These are phyloP conservation scores for Aradophagus sp. DNA, from an alignment of 1,140 invertebrate genomes.

Conservation along the genomic window DNA sequence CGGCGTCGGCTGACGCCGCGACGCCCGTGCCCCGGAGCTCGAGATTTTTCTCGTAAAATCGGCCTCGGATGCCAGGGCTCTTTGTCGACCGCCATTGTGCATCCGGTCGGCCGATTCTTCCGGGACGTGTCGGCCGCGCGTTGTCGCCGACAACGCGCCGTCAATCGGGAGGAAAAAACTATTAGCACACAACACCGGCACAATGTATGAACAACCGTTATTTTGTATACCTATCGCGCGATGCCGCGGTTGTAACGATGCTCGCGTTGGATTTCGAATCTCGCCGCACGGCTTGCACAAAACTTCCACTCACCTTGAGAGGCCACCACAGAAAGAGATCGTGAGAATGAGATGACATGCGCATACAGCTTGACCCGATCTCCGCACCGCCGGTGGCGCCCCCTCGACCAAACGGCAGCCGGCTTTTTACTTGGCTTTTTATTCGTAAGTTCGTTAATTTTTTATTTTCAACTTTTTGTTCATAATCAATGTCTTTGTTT, in stretches of 20 bases:
- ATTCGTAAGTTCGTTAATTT: background rate
- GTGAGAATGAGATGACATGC: conserved; percentile 71
- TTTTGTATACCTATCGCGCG: conserved; percentile 65
- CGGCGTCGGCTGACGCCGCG: too few relatives aligned
- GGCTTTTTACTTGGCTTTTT: too few relatives aligned
- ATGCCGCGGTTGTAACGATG: conserved; percentile 54
- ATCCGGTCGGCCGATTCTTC: conserved; percentile 61
- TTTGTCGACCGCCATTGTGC: conserved; percentile 68
- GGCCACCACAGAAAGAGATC: conserved; percentile 78
- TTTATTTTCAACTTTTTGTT: background rate
- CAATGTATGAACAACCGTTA: conserved; percentile 49
- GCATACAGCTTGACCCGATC: conserved; percentile 57
- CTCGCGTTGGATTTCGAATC: conserved; percentile 64
- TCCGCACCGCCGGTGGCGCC: conserved; percentile 16
- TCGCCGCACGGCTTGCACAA: conserved; percentile 43
- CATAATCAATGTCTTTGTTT: too few relatives aligned
- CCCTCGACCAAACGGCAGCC: conserved; percentile 1
- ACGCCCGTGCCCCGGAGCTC: too few relatives aligned
- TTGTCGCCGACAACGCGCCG: conserved; percentile 10
- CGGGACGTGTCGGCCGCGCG: background rate
- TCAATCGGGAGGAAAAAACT: conserved; percentile 52
- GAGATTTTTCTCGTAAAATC: too few relatives aligned
- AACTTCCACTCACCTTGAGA: conserved; percentile 76
- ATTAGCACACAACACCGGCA: conserved; percentile 59
- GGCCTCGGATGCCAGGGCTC: conserved; percentile 5